A percentile compares a stretch with the other conserved stretches of the same genome.
Conservation (phyloP, 2,113 vertebrate species). For the Sterrhoptilus dennistouni region DNA sequence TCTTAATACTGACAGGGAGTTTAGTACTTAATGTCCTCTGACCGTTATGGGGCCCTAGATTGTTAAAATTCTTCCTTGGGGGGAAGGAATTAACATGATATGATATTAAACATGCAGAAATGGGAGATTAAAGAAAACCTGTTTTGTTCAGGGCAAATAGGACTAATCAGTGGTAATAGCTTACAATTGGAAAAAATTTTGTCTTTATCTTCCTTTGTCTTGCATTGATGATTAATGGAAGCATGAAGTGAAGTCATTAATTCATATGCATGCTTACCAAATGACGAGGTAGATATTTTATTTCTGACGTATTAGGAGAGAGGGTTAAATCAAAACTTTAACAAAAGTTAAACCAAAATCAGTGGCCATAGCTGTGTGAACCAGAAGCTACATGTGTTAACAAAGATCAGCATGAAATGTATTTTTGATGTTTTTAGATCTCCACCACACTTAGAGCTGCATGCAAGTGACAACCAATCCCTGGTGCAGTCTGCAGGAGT, state of each 20-base stretch:
- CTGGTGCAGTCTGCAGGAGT: background rate
- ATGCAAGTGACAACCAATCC: accelerated
- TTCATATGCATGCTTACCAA: background rate
- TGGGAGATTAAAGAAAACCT: background rate
- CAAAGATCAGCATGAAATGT: background rate
- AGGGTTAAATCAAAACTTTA: background rate
- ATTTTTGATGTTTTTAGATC: background rate
- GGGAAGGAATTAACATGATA: background rate
- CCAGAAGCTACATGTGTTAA: background rate
- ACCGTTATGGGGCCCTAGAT: background rate
- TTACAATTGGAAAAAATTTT: accelerated
- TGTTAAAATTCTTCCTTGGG: background rate
- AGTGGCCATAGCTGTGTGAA: background rate
- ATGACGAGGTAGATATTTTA: background rate
- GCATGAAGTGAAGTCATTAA: background rate
- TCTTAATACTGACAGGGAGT: background rate
- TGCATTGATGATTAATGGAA: background rate
- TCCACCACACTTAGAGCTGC: background rate
- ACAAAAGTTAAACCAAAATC: background rate
- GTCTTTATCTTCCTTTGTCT: background rate
- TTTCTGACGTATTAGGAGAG: background rate
- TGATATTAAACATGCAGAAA: background rate
- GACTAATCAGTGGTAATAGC: background rate
- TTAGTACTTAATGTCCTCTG: background rate
- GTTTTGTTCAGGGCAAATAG: background rate